Base-by-base conservation (phyloP, 2,797 vertebrate species). In the Lagodon rhomboides region DNA sequence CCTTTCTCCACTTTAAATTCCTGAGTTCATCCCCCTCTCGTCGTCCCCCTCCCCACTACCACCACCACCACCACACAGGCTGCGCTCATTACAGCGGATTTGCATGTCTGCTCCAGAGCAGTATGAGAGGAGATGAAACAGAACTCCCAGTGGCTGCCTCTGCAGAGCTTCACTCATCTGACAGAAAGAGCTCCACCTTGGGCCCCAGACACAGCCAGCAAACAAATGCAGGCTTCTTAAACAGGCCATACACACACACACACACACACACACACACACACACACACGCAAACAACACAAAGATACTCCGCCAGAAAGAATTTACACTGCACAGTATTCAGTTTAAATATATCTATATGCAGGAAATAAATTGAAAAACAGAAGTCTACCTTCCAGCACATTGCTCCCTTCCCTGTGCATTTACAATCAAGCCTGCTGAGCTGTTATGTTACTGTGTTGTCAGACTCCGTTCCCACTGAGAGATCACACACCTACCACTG, bases 41-140 rank as follows among this genome's bases (percentile, higher is more conserved):
- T 46, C 44, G 25, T 47, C 55, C n/a, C 16, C 3, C 59, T 43
- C 38, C 18, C 43, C 12, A 25, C 77, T 27, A 60, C 59, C 27
- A 67, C 58, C 41, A 78, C 71, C 56, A 68, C 77, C 89, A 91
- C 66, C 80, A 89, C 91, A 90, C 89, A 85, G 88, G 76, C 90
- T 92, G 91, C 83, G 68, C 93, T 95, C 94, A 93, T 95, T 95
- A 95, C 87, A 87, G 91, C 84, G 77, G 92, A 95, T 95, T 95
- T 95, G 94, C 93, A 95, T 94, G 94, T 94, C 91, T 95, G 92
- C 92, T 94, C 89, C 87, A 85, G 87, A 93, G 93, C 87, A 82
- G 88, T 85, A 91, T 76, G 90, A 92, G 86, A 83, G 64, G 90
- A 94, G 91, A 95, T 93, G 94, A 95, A 94, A 95, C 91, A 91